A percentile compares a stretch with the other conserved stretches of the same genome.
Conservation (phyloP, 2,797 vertebrate genomes). For the Poecilia picta region DNA sequence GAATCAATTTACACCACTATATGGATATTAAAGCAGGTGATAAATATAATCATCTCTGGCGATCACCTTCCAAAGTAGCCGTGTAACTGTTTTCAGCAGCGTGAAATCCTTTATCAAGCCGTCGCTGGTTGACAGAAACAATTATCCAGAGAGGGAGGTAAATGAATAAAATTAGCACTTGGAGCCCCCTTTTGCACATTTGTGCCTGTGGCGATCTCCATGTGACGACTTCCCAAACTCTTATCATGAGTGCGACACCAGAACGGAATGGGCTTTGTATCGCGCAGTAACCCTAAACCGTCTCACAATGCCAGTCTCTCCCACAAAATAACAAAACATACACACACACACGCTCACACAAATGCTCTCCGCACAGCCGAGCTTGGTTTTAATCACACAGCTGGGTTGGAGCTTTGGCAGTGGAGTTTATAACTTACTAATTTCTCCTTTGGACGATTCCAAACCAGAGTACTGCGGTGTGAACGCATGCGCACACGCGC, state of each 20-base stretch:
- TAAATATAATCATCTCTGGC: constrained; percentile 82
- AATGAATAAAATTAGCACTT: constrained; percentile 84
- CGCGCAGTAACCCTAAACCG: constrained; percentile 44
- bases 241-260: constrained; percentile 67
- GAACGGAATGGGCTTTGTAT: constrained; percentile 56
- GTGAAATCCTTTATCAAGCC: constrained; percentile 84
- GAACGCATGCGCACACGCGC: constrained; percentile 23
- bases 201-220: constrained; percentile 73
- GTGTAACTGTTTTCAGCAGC: constrained; percentile 80
- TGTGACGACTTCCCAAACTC: constrained; percentile 74
- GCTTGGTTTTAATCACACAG: constrained; percentile 53
- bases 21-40: constrained; percentile 82
- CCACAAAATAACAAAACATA: not conserved
- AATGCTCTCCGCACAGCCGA: constrained; percentile 17
- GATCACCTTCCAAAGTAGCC: constrained; percentile 82
- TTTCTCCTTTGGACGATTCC: constrained; percentile 34
- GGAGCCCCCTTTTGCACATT: constrained; percentile 73
- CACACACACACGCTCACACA: not conserved
- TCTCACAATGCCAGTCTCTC: constrained; percentile 40
- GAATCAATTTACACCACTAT: constrained; percentile 80
- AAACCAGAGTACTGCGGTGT: constrained; percentile 44
- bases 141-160: constrained; percentile 82
- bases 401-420: constrained; percentile 43
- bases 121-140: constrained; percentile 83
- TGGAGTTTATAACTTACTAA: constrained; percentile 33